Percentiles rank a stretch among this genome's conserved stretches.
phyloP scores from a whole-genome alignment of 1,140 invertebrate species.

The Drosophila willistoni region DNA sequence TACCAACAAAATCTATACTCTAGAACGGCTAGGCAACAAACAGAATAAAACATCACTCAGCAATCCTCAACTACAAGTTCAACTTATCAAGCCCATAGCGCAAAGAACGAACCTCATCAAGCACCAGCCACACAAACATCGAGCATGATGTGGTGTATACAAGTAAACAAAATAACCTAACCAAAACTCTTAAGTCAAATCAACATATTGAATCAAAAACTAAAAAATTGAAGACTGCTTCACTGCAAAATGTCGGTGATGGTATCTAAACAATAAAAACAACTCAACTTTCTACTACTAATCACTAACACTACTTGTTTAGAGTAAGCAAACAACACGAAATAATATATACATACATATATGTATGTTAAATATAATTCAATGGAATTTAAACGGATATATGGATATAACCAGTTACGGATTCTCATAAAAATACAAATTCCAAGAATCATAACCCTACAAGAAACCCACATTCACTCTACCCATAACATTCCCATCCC shows the following conservation, averaged over 20 bases:
- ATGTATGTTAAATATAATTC: conserved; percentile 27
- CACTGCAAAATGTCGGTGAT: no score
- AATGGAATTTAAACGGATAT: conserved; percentile 42
- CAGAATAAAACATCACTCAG: no score
- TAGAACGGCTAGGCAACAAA: conserved; percentile 1
- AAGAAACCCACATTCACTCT: conserved; percentile 31
- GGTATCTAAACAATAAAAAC: neutral
- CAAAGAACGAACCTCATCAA: neutral
- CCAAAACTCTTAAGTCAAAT: conserved; percentile 12
- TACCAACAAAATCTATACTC: conserved; percentile 10
- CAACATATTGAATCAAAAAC: conserved; percentile 10
- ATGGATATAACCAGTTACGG: conserved; percentile 31
- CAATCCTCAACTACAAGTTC: no score
- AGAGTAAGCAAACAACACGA: neutral
- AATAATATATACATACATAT: neutral
- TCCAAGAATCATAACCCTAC: conserved; percentile 33
- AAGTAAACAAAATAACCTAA: conserved; percentile 20
- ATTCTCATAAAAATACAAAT: conserved; percentile 33
- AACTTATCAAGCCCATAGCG: neutral
- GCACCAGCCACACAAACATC: neutral
- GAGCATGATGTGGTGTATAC: neutral
- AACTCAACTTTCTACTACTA: conserved; percentile 1
- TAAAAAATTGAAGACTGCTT: conserved; percentile 10
- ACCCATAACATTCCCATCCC: conserved; percentile 24
- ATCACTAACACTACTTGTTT: neutral